These are phyloP conservation scores for Pachycephus smyrnensis DNA, from an alignment of 2,888 invertebrate genomes.

Conservation along the genomic window DNA sequence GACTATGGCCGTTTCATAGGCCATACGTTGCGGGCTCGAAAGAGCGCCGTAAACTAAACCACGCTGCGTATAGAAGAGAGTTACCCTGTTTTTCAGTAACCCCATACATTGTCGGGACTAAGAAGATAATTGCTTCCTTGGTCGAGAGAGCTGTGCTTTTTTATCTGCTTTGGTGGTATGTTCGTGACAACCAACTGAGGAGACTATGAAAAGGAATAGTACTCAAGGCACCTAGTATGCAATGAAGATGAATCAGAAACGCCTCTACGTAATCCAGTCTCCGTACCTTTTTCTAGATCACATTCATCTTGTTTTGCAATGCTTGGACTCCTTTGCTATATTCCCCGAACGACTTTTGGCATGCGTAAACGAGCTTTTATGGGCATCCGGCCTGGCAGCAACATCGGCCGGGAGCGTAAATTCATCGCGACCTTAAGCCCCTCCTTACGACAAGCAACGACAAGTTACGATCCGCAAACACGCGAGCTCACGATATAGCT, in stretches of 20 bases:
- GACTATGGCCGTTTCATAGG: constrained; percentile 49
- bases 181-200: not conserved
- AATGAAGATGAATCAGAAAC: too few relatives aligned
- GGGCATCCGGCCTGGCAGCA: not conserved
- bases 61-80: constrained; percentile 3
- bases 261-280: too few relatives aligned
- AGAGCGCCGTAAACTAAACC: constrained; percentile 28
- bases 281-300: too few relatives aligned
- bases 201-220: too few relatives aligned
- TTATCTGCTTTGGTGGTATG: not conserved
- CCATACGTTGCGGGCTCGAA: constrained; percentile 40
- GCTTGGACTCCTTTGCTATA: too few relatives aligned
- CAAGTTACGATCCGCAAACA: constrained; percentile 45
- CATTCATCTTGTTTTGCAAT: too few relatives aligned
- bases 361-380: too few relatives aligned
- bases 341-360: too few relatives aligned
- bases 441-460: constrained; percentile 30
- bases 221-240: too few relatives aligned
- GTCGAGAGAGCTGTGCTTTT: constrained; percentile 1
- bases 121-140: constrained; percentile 33
- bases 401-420: not conserved
- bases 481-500: constrained; percentile 35
- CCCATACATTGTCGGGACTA: constrained; percentile 33
- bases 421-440: constrained; percentile 6
- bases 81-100: constrained; percentile 32